A percentile compares a stretch with the other conserved stretches of the same genome.
These are phyloP conservation scores for Rutpela maculata DNA, from an alignment of 2,888 invertebrate genomes.

Conservation along the genomic window DNA sequence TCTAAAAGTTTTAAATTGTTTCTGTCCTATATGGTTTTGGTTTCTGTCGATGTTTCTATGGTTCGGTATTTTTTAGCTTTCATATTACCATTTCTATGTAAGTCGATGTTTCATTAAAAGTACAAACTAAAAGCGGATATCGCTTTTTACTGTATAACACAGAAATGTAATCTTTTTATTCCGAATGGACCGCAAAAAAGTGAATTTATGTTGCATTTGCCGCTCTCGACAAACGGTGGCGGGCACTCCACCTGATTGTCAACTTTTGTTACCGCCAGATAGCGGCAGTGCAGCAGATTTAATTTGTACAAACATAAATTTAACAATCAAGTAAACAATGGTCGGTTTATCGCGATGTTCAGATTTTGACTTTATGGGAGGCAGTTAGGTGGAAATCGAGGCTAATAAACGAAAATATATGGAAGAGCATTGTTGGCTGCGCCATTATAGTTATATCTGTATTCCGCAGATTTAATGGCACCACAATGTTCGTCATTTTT, in stretches of 20 bases:
- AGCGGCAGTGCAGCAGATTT: constrained; percentile 71
- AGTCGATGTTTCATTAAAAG: too few relatives aligned
- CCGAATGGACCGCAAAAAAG: background rate
- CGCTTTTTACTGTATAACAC: background rate
- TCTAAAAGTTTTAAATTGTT: too few relatives aligned
- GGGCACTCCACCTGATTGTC: constrained; percentile 68
- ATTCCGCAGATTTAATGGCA: constrained; percentile 68
- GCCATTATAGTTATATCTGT: constrained; percentile 69
- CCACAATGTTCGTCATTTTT: constrained; percentile 67
- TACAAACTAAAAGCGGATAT: too few relatives aligned
- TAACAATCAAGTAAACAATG: constrained; percentile 75
- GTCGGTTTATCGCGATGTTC: constrained; percentile 74
- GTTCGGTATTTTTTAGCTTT: too few relatives aligned
- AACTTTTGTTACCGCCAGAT: constrained; percentile 72
- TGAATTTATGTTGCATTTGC: constrained; percentile 48
- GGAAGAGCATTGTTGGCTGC: constrained; percentile 66
- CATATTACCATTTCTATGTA: too few relatives aligned
- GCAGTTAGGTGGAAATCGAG: constrained; percentile 72
- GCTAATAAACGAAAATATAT: constrained; percentile 73
- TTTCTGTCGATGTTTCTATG: too few relatives aligned
- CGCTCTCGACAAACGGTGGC: constrained; percentile 57
- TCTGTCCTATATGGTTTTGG: too few relatives aligned
- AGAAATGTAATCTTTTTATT: background rate
- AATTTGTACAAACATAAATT: constrained; percentile 75
- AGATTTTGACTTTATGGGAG: constrained; percentile 73